A percentile compares a stretch with the other conserved stretches of the same genome.
Evolutionary conservation across 2,888 invertebrate genomes (phyloP).

Genomic region (Rhorus exstirpatorius): DNA sequence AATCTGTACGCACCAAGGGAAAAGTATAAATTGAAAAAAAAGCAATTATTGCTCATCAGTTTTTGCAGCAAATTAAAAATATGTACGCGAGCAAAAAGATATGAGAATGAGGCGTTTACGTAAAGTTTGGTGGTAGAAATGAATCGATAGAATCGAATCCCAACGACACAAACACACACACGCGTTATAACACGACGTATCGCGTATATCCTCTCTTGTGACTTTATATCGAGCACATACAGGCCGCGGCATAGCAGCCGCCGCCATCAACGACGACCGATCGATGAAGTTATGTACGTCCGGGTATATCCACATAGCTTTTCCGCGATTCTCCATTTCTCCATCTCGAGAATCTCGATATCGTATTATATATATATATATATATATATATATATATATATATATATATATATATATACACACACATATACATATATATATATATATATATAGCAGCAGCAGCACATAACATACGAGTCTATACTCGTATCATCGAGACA

Average conservation of each 20-base stretch:
- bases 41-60: too few relatives aligned
- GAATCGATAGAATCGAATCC: background rate
- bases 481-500: too few relatives aligned
- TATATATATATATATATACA: too few relatives aligned
- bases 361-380: too few relatives aligned
- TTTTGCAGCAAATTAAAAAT: background rate
- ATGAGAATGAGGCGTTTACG: background rate
- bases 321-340: constrained; percentile 67
- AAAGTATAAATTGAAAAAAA: too few relatives aligned
- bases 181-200: constrained; percentile 4
- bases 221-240: constrained; percentile 73
- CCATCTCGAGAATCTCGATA: constrained; percentile 55
- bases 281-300: constrained; percentile 75
- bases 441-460: too few relatives aligned
- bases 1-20: too few relatives aligned
- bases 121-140: background rate
- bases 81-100: too few relatives aligned
- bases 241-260: constrained; percentile 38
- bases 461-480: too few relatives aligned
- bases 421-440: too few relatives aligned
- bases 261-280: constrained; percentile 65
- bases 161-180: constrained; percentile 4
- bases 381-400: too few relatives aligned
- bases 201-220: constrained; percentile 58
- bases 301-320: constrained; percentile 70